Conservation (phyloP, 2,797 vertebrate genomes). For the Tamandua tetradactyla region DNA sequence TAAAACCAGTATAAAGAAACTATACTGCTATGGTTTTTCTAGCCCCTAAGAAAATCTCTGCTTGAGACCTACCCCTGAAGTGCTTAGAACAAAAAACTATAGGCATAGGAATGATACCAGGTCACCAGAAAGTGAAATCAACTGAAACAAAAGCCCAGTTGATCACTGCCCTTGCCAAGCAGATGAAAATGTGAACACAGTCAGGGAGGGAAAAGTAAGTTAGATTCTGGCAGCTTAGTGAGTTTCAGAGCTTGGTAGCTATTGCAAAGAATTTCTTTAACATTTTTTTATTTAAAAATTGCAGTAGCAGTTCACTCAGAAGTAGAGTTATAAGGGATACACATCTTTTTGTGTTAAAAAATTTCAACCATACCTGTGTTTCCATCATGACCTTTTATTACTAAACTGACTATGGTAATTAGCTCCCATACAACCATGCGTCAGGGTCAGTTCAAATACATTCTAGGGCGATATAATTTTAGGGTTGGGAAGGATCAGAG, state of each 20-base stretch:
- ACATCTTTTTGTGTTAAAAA: slow-evolving; percentile 40
- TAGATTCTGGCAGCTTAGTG: slow-evolving; percentile 16
- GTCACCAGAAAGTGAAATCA: slow-evolving; percentile 51
- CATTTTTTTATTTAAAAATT: slow-evolving; percentile 57
- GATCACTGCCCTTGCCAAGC: slow-evolving; percentile 58
- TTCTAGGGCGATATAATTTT: slow-evolving; percentile 24
- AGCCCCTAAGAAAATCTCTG: slow-evolving; percentile 67
- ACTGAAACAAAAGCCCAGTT: slow-evolving; percentile 59
- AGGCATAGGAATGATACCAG: neutral
- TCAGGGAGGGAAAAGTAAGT: slow-evolving; percentile 38
- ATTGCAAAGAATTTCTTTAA: slow-evolving; percentile 51
- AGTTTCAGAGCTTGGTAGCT: slow-evolving; percentile 30
- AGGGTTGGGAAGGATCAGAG: neutral
- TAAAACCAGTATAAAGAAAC: slow-evolving; percentile 68
- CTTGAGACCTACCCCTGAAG: slow-evolving; percentile 69
- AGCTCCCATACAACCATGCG: slow-evolving; percentile 27
- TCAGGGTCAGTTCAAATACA: slow-evolving; percentile 36
- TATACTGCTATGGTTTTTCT: slow-evolving; percentile 57
- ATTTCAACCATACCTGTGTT: slow-evolving; percentile 42
- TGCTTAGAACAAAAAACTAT: slow-evolving; percentile 62
- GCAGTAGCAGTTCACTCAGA: slow-evolving; percentile 42
- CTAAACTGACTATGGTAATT: slow-evolving; percentile 43
- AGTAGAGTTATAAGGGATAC: slow-evolving; percentile 53
- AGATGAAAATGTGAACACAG: slow-evolving; percentile 65
- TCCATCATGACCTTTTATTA: slow-evolving; percentile 3